Evolutionary conservation across 1,140 invertebrate genomes (phyloP), one percentile per base, ranked within the genome.

Genomic region (Drosophila elegans): DNA sequence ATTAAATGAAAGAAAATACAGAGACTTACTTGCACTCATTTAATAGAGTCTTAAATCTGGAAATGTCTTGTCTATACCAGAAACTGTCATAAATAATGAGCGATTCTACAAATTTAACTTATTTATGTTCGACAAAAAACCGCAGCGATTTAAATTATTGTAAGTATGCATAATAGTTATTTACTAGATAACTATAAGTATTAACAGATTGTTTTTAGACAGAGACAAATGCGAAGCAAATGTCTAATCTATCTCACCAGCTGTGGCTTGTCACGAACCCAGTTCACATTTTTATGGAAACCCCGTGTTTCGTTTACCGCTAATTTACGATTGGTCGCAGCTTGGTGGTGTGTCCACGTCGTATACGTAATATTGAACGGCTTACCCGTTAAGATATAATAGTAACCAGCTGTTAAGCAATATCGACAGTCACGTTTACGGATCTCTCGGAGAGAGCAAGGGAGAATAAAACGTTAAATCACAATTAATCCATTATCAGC

Each of bases 341-440:
- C 39, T 41, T 9, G 54, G 57, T 57, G 71, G 64, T 76, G 77
- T 80, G 72, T 72, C 78, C 59, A 44, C 9, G 56, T 12, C 68
- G 74, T 72, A 78, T 81, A 82, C 59, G 56, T 73, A 82, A 78
- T 57, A 6, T 41, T 3, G 9, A 51, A 51, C 48, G 9, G 13
- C 16, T 49, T 32, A 10, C 29, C 13, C 7, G 21, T 44, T 61
- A 16, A 32, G 16, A n/a, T 41, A 13, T 4, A 41, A 21, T 16
- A 57, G 12, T 3, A 62, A 32, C 0, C 36, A 62, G 36, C 36
- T 41, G 53, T 56, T n/a, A 16, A 52, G 10, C 16, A 59, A 51
- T 4, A 27, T 3, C 4, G 46, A 12, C 32, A 21, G 25, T 29
- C 36, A 56, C 9, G 52, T 32, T 32, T 21, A 21, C 34, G 59